A percentile compares a stretch with the other conserved stretches of the same genome.
phyloP scores from a whole-genome alignment of 2,888 invertebrate genomes.

The Camponotus fellah region DNA sequence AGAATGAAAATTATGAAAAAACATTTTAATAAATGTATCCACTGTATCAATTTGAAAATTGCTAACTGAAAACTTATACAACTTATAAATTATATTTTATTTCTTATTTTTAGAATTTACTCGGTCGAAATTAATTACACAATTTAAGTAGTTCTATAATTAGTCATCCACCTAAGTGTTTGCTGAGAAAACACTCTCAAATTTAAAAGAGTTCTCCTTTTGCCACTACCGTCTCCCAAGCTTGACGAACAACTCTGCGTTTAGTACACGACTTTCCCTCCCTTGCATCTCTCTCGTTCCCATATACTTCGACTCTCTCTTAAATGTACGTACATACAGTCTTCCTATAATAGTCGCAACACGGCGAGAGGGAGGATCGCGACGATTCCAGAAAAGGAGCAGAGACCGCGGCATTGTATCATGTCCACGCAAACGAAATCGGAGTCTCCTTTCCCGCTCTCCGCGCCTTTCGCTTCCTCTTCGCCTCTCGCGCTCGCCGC shows the following conservation, averaged over 20 bases:
- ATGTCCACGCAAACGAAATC: slow-evolving; percentile 61
- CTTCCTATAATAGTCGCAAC: slow-evolving; percentile 42
- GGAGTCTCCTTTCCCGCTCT: slow-evolving; percentile 29
- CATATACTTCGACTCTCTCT: slow-evolving; percentile 6
- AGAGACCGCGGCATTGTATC: slow-evolving; percentile 64
- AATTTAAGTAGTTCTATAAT: slow-evolving; percentile 21
- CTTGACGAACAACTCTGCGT: slow-evolving; percentile 7
- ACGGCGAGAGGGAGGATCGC: slow-evolving; percentile 28
- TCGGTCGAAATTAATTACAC: not conserved
- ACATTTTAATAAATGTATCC: not conserved
- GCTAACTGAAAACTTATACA: not conserved
- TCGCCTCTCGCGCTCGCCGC: slow-evolving; percentile 27
- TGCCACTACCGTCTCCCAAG: not conserved
- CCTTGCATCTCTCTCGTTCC: not conserved
- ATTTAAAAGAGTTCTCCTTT: slow-evolving; percentile 5
- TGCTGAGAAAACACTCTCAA: slow-evolving; percentile 14
- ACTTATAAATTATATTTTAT: not conserved
- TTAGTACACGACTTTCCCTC: slow-evolving; percentile 17
- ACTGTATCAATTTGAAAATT: not conserved
- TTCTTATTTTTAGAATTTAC: not conserved
- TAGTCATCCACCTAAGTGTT: slow-evolving; percentile 1
- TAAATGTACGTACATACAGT: not conserved
- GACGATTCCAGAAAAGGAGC: slow-evolving; percentile 57
- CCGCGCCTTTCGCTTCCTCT: slow-evolving; percentile 39
- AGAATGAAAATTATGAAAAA: not conserved